A percentile compares a stretch with the other conserved stretches of the same genome.
Conservation (phyloP, 2,888 invertebrate genomes). For the Eupeodes luniger region DNA sequence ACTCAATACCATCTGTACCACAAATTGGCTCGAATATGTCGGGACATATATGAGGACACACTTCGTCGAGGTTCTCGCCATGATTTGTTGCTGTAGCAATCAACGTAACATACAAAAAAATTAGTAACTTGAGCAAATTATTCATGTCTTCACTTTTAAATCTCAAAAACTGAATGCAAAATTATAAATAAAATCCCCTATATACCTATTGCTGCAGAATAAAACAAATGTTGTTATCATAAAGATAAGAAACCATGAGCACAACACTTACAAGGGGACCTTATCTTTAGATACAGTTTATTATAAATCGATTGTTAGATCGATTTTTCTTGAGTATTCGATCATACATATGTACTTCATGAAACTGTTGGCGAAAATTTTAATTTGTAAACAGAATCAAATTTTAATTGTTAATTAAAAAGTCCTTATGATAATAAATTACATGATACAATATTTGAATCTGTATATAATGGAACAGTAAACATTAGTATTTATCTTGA, state of each 20-base stretch:
- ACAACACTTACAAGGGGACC: too few species aligned
- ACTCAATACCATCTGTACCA: constrained; percentile 79
- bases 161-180: constrained; percentile 21
- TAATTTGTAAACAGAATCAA: too few species aligned
- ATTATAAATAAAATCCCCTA: background rate
- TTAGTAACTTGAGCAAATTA: constrained; percentile 20
- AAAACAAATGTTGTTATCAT: constrained; percentile 3
- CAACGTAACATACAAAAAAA: background rate
- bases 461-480: too few species aligned
- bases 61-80: constrained; percentile 37
- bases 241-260: background rate
- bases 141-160: constrained; percentile 35
- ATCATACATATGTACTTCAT: too few species aligned
- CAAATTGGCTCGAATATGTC: constrained; percentile 79
- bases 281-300: background rate
- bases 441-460: too few species aligned
- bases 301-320: background rate
- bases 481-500: too few species aligned
- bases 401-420: too few species aligned
- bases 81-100: background rate
- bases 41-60: constrained; percentile 79
- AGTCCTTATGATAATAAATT: too few species aligned
- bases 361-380: too few species aligned
- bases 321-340: background rate
- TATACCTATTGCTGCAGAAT: constrained; percentile 12